Evolutionary conservation across 1,140 invertebrate genomes (phyloP).

Genomic region (Temnothorax curvispinosus): DNA sequence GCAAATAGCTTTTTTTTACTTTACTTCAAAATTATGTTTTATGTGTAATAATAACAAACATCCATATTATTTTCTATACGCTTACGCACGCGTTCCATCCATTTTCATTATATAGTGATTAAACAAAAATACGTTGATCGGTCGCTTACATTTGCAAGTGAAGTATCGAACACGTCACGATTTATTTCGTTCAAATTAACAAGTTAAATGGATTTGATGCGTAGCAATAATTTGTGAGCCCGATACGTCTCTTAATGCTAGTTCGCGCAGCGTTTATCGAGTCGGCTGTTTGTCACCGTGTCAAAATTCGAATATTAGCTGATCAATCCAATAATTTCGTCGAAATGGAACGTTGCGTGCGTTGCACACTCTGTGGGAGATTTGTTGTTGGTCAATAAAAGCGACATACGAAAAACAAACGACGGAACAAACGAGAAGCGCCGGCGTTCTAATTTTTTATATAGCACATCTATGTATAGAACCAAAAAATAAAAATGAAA

Average conservation of each 20-base stretch:
- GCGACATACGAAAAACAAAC: not conserved
- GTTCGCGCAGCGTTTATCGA: conserved; percentile 53
- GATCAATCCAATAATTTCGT: conserved; percentile 63
- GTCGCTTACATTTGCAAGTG: conserved; percentile 5
- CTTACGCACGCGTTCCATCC: not conserved
- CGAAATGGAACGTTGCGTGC: conserved; percentile 28
- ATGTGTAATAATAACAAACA: not conserved
- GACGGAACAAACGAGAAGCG: not conserved
- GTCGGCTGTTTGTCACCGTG: conserved; percentile 51
- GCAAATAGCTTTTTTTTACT: not conserved
- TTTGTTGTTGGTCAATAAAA: conserved; percentile 40
- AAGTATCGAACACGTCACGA: not conserved
- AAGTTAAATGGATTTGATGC: conserved; percentile 45
- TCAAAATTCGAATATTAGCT: conserved; percentile 63
- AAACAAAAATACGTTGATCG: conserved; percentile 45
- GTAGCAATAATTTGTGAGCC: conserved; percentile 55
- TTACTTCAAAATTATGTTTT: not conserved
- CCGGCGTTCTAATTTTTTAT: conserved; percentile 3
- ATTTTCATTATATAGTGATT: conserved; percentile 26
- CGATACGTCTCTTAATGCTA: conserved; percentile 51
- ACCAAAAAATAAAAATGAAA: not conserved
- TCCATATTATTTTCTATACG: not conserved
- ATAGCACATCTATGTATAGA: not conserved
- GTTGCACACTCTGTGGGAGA: conserved; percentile 34
- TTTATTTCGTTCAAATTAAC: conserved; percentile 22